Conservation (phyloP, 2,888 invertebrate species). For the Athalia cordata region DNA sequence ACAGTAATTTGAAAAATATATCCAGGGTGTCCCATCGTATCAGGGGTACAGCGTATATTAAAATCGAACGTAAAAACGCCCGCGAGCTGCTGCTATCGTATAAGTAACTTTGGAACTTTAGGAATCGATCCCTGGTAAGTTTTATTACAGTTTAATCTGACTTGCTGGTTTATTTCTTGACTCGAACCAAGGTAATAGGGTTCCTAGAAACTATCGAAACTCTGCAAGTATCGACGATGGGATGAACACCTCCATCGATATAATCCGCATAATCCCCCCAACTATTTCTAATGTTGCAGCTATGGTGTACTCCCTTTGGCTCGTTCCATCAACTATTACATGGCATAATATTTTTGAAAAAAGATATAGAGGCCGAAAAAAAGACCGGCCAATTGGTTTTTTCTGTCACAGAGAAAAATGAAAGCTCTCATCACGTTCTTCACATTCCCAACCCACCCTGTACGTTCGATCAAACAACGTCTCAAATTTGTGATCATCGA, state of each 20-base stretch:
- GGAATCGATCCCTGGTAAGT: constrained; percentile 29
- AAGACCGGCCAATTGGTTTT: no score
- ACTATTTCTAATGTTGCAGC: no score
- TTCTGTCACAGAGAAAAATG: no score
- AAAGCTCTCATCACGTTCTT: no score
- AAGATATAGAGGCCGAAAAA: no score
- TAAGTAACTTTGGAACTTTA: constrained; percentile 5
- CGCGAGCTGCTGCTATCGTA: neutral
- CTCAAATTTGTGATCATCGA: no score
- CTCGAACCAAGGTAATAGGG: constrained; percentile 20
- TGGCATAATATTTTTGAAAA: no score
- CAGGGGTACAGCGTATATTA: no score
- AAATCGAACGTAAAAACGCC: constrained; percentile 15
- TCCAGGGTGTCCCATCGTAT: no score
- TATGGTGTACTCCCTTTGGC: neutral
- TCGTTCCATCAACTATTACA: no score
- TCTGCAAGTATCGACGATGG: constrained; percentile 32
- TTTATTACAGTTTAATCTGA: constrained; percentile 43
- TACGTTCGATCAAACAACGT: no score
- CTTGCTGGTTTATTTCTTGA: constrained; percentile 33
- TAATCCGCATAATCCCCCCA: constrained; percentile 15
- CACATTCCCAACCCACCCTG: no score
- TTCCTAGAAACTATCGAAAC: constrained; percentile 22
- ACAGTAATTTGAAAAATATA: constrained; percentile 5
- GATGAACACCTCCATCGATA: constrained; percentile 1